These are phyloP conservation scores for Chrysina gloriosa DNA, from an alignment of 2,888 invertebrate genomes.

Conservation along the genomic window DNA sequence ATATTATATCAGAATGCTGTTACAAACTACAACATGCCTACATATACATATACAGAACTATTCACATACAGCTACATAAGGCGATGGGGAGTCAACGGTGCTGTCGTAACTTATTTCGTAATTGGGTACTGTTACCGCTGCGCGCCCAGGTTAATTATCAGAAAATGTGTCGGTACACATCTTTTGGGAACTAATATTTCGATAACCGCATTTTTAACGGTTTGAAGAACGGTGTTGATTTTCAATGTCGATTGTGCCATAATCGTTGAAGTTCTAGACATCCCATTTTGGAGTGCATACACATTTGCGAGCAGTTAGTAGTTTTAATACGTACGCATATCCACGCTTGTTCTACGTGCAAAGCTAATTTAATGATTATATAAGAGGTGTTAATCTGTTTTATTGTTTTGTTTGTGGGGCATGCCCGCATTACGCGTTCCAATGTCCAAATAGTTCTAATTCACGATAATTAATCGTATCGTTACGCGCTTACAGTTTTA, in stretches of 20 bases:
- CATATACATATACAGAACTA: too few species aligned
- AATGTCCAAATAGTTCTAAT: not conserved
- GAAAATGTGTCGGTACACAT: too few species aligned
- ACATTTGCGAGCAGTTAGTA: not conserved
- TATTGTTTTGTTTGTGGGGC: slow-evolving; percentile 3
- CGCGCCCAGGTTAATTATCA: too few species aligned
- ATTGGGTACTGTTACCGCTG: too few species aligned
- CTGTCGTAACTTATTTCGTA: too few species aligned
- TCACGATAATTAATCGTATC: too few species aligned
- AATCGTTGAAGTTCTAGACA: not conserved
- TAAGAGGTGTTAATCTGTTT: not conserved
- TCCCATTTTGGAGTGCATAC: not conserved
- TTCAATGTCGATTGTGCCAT: not conserved
- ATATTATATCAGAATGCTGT: too few species aligned
- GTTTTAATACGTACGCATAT: not conserved
- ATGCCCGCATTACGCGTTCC: not conserved
- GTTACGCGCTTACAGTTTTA: too few species aligned
- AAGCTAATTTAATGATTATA: slow-evolving; percentile 10
- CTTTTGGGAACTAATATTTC: not conserved
- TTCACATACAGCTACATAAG: too few species aligned
- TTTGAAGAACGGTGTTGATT: not conserved
- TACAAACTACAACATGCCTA: too few species aligned
- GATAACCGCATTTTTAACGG: not conserved
- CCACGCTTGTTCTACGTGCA: not conserved
- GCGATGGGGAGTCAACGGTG: too few species aligned